Conservation (phyloP, 2,113 vertebrate genomes). For the Gymnorhina tibicen region DNA sequence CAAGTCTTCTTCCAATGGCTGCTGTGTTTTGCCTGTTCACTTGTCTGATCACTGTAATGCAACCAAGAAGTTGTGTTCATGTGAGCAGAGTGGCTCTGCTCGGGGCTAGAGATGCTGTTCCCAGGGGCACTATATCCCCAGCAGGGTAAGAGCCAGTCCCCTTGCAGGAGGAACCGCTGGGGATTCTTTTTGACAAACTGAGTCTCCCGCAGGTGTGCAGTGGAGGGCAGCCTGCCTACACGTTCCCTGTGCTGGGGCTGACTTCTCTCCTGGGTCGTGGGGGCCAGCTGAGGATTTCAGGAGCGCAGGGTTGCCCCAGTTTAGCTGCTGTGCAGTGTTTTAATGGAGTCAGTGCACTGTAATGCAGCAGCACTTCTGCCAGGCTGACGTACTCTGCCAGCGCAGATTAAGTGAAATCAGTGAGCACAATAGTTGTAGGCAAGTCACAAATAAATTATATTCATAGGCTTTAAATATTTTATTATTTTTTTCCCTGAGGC, state of each 20-base stretch:
- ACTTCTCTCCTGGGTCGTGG: background rate
- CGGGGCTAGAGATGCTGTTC: background rate
- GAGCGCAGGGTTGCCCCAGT: background rate
- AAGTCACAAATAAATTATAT: constrained; percentile 46
- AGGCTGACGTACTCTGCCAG: background rate
- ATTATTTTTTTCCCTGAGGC: background rate
- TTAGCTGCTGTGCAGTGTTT: background rate
- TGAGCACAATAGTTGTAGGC: constrained; percentile 27
- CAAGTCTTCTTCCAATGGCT: background rate
- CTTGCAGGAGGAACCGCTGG: accelerated
- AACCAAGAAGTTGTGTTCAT: background rate
- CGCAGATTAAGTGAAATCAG: constrained; percentile 6
- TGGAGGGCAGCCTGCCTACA: background rate
- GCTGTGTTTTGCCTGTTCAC: background rate
- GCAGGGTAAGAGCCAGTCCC: too few relatives aligned
- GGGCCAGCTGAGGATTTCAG: constrained; percentile 6
- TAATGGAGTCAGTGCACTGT: background rate
- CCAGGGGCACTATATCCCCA: accelerated
- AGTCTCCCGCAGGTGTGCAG: background rate
- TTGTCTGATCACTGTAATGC: background rate
- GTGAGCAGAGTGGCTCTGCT: background rate
- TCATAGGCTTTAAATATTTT: constrained; percentile 48
- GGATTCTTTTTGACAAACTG: background rate
- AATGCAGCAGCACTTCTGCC: constrained; percentile 2
- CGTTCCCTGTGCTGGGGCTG: background rate